Evolutionary conservation across 2,797 vertebrate species (phyloP).

Genomic region (Clamator glandarius): DNA sequence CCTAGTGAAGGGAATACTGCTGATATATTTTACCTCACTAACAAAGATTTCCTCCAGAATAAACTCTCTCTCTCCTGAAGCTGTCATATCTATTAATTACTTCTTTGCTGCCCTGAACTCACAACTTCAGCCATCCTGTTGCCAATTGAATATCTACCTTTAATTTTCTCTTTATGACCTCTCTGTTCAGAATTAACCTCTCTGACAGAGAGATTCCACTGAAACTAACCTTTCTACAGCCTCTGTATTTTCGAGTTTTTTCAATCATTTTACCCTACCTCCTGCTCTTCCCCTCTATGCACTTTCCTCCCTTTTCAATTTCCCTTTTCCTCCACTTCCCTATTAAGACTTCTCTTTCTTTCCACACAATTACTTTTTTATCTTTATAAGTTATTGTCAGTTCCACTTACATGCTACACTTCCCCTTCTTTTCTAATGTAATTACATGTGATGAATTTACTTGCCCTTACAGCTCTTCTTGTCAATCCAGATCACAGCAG

Average conservation of each 20-base stretch:
- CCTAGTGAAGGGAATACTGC: neutral
- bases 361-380: neutral
- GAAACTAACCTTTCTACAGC: neutral
- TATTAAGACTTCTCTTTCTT: neutral
- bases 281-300: neutral
- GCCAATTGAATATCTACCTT: neutral
- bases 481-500: neutral
- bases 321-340: neutral
- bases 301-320: neutral
- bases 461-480: neutral
- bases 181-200: neutral
- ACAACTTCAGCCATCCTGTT: neutral
- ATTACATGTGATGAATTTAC: neutral
- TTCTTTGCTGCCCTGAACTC: neutral
- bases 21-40: neutral
- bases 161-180: neutral
- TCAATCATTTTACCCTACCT: neutral
- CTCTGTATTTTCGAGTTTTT: neutral
- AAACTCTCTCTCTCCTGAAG: neutral
- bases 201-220: neutral
- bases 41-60: neutral
- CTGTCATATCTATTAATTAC: neutral
- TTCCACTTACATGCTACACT: neutral
- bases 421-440: neutral
- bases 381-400: neutral